Conservation (phyloP, 1,140 invertebrate genomes). For the Cyrtorhinus lividipennis region DNA sequence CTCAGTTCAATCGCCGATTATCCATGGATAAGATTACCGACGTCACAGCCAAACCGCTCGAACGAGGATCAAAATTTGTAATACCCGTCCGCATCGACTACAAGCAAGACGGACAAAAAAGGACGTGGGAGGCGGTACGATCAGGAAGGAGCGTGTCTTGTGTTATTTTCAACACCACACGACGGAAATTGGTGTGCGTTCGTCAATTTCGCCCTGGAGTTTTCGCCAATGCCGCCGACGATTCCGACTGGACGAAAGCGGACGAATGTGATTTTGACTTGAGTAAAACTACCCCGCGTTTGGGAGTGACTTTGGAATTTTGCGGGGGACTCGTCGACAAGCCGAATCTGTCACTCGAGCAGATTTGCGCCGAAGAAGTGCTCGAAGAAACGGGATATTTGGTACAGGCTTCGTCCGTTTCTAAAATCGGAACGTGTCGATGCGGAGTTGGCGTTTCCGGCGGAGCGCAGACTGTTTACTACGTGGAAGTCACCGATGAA, state of each 20-base stretch:
- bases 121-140: neutral
- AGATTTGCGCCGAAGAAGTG: neutral
- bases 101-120: neutral
- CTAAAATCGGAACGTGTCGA: neutral
- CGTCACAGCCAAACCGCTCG: neutral
- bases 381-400: neutral
- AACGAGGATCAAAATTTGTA: neutral
- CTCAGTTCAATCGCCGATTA: neutral
- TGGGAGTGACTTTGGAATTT: neutral
- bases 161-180: neutral
- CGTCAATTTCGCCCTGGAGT: neutral
- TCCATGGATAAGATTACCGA: neutral
- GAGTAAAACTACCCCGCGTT: neutral
- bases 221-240: neutral
- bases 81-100: neutral
- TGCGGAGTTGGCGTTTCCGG: neutral
- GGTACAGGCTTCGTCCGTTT: neutral
- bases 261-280: neutral
- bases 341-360: neutral
- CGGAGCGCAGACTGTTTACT: neutral
- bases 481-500: neutral
- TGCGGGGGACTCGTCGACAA: constrained; percentile 1
- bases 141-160: neutral
- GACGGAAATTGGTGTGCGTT: neutral
- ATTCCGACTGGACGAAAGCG: neutral